Evolutionary conservation across 2,797 vertebrate genomes (phyloP).

Genomic region (Emys orbicularis): DNA sequence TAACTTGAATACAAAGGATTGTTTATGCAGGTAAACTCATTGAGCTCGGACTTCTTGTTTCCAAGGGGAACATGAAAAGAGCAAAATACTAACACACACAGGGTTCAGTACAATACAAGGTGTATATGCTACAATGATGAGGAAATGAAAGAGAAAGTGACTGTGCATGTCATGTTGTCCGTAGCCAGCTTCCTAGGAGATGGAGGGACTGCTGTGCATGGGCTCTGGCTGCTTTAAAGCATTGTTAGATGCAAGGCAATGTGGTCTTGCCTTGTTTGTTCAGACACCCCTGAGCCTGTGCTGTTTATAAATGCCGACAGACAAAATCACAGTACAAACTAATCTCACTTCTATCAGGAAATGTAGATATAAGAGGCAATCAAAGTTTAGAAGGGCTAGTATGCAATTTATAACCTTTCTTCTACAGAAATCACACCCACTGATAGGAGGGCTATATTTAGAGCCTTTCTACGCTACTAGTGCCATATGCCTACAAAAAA

Average conservation of each 20-base stretch:
- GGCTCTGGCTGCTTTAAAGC: background rate
- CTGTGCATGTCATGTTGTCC: background rate
- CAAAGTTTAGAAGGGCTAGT: background rate
- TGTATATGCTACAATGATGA: background rate
- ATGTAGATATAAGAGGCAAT: accelerated
- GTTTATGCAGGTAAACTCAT: accelerated
- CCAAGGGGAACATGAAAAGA: accelerated
- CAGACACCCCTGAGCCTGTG: background rate
- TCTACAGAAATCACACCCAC: background rate
- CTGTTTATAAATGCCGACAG: background rate
- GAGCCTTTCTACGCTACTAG: background rate
- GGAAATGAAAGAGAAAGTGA: background rate
- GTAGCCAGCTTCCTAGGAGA: background rate
- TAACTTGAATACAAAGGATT: background rate
- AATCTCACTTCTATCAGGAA: background rate
- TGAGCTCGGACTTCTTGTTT: accelerated
- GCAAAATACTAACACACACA: accelerated
- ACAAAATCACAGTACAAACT: background rate
- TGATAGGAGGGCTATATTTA: background rate
- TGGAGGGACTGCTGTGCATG: accelerated
- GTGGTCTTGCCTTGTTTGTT: background rate
- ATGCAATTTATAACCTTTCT: accelerated
- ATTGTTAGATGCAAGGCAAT: background rate
- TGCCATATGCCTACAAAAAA: background rate
- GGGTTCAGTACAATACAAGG: accelerated